Conservation (phyloP, 2,113 vertebrate species). For the Zosterops japonicus region DNA sequence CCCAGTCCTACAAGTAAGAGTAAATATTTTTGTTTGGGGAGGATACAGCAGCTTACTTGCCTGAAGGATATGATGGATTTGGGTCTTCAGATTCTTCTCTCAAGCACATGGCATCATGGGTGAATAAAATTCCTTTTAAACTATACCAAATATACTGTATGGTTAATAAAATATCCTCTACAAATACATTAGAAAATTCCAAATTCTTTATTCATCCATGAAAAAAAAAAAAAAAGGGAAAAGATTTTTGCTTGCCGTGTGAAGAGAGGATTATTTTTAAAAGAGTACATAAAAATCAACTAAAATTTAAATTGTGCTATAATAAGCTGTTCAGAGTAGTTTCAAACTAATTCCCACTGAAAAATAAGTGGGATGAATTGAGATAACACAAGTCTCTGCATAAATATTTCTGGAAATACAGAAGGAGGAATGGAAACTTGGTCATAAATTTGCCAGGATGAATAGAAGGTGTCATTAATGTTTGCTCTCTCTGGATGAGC, state of each 20-base stretch:
- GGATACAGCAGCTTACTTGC: not conserved
- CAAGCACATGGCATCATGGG: not conserved
- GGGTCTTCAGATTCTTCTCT: not conserved
- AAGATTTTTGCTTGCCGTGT: not conserved
- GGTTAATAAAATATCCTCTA: not conserved
- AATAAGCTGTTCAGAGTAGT: not conserved
- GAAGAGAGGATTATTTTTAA: not conserved
- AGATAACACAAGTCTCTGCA: slow-evolving; percentile 1
- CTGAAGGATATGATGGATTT: not conserved
- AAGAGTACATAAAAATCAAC: not conserved
- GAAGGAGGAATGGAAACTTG: slow-evolving; percentile 35
- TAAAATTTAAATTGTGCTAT: not conserved
- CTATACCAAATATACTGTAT: not conserved
- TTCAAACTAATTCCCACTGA: not conserved
- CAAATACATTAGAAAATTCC: not conserved
- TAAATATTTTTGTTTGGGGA: not conserved
- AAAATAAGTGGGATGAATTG: not conserved
- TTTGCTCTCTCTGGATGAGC: slow-evolving; percentile 1
- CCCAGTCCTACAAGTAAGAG: not conserved
- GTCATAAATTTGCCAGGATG: slow-evolving; percentile 27
- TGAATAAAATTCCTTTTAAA: not conserved
- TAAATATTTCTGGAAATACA: slow-evolving; percentile 24
- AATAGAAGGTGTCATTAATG: slow-evolving; percentile 10
- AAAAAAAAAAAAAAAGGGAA: not conserved
- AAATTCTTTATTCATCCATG: not conserved